Percentiles rank a stretch among this genome's conserved stretches.
phyloP scores from a whole-genome alignment of 2,888 invertebrate species.

The Arrhopalites spinosus region DNA sequence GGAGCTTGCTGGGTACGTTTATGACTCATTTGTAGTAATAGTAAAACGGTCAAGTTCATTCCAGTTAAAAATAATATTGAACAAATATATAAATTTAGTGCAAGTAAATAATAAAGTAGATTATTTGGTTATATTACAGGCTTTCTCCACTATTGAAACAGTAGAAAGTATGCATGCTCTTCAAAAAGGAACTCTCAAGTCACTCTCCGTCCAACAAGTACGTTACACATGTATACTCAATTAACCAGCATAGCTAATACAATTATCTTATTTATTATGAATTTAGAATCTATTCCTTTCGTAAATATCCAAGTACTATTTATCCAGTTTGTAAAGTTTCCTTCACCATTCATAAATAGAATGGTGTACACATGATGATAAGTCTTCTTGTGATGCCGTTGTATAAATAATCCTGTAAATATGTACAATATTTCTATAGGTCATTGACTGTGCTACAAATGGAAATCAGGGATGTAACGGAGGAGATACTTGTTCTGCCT shows the following conservation, averaged over 20 bases:
- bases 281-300: background rate
- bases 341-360: too few species aligned
- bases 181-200: conserved; percentile 65
- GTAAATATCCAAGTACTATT: background rate
- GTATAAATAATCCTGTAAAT: background rate
- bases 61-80: too few species aligned
- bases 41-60: too few species aligned
- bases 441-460: conserved; percentile 78
- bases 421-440: conserved; percentile 61
- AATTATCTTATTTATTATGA: too few species aligned
- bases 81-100: too few species aligned
- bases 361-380: too few species aligned
- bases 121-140: too few species aligned
- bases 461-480: conserved; percentile 77
- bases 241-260: too few species aligned
- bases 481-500: conserved; percentile 78
- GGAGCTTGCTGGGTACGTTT: conserved; percentile 76
- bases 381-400: too few species aligned
- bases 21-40: too few species aligned
- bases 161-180: conserved; percentile 79
- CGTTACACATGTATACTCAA: conserved; percentile 31
- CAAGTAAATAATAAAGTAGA: too few species aligned
- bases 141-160: conserved; percentile 76
- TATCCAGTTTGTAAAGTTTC: background rate
- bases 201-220: conserved; percentile 75